These are phyloP conservation scores for Thalassaphorura encarpata DNA, from an alignment of 1,140 invertebrate genomes.

Conservation along the genomic window DNA sequence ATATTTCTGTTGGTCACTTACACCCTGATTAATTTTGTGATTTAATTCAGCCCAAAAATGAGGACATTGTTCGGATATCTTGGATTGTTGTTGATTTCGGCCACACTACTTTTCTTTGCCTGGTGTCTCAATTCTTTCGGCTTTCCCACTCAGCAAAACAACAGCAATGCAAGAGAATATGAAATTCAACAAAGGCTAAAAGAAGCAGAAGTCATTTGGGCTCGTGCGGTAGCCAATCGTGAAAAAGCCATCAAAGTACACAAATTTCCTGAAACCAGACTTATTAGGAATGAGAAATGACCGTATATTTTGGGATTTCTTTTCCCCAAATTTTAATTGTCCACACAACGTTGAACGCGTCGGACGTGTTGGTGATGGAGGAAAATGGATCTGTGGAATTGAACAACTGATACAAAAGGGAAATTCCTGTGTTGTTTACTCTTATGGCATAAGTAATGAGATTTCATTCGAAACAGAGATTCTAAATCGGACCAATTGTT, in stretches of 20 bases:
- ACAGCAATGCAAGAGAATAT: no score
- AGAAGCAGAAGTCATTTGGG: background rate
- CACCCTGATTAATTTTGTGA: no score
- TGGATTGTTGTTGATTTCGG: no score
- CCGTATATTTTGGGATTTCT: conserved; percentile 13
- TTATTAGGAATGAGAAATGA: background rate
- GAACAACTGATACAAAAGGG: background rate
- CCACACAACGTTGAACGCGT: background rate
- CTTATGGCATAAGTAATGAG: conserved; percentile 13
- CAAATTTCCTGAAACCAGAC: background rate
- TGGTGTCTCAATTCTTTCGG: no score
- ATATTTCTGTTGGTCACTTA: no score
- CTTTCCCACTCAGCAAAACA: no score
- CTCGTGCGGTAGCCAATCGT: background rate
- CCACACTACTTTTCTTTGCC: no score
- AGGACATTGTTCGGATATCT: no score
- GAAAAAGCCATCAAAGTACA: no score
- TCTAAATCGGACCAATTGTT: conserved; percentile 9
- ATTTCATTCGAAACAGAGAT: conserved; percentile 17
- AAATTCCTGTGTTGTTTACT: conserved; percentile 8
- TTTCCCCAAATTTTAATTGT: conserved; percentile 3
- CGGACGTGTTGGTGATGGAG: conserved; percentile 8
- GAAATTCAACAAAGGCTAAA: no score
- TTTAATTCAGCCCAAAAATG: no score
- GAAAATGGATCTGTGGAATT: conserved; percentile 10